These are phyloP conservation scores for Ophion ellenae DNA, from an alignment of 2,888 invertebrate species.

Conservation along the genomic window DNA sequence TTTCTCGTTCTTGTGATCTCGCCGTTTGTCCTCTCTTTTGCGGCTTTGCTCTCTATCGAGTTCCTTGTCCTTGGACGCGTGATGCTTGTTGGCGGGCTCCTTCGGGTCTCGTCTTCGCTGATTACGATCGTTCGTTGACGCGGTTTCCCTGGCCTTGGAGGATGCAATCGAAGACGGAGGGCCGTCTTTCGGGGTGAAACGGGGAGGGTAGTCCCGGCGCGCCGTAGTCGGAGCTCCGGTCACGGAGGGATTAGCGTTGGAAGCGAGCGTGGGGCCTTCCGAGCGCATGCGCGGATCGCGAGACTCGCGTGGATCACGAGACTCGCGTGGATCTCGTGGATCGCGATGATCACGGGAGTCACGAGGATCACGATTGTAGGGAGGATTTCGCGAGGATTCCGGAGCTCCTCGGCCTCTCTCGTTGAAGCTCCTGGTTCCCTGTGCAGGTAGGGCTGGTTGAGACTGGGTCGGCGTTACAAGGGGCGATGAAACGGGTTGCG, in stretches of 20 bases:
- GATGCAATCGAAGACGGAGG: slow-evolving; percentile 8
- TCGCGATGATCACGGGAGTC: slow-evolving; percentile 42
- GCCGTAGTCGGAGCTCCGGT: slow-evolving; percentile 35
- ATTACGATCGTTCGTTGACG: slow-evolving; percentile 69
- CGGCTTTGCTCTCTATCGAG: slow-evolving; percentile 55
- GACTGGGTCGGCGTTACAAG: slow-evolving; percentile 7
- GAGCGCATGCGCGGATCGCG: slow-evolving; percentile 45
- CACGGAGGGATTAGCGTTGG: slow-evolving; percentile 33
- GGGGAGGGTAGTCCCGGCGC: slow-evolving; percentile 72
- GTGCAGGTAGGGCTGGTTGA: slow-evolving; percentile 1
- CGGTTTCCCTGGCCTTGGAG: slow-evolving; percentile 54
- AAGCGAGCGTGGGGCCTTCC: slow-evolving; percentile 23
- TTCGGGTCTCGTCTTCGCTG: slow-evolving; percentile 72
- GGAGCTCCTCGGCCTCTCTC: slow-evolving; percentile 68
- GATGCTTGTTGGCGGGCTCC: slow-evolving; percentile 48
- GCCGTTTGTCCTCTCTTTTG: slow-evolving; percentile 58
- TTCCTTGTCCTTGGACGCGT: slow-evolving; percentile 51
- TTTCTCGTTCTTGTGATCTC: slow-evolving; percentile 70
- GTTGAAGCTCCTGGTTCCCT: slow-evolving; percentile 55
- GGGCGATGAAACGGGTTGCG: slow-evolving; percentile 55
- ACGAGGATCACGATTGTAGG: slow-evolving; percentile 62
- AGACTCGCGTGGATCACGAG: slow-evolving; percentile 23
- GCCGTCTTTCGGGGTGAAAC: slow-evolving; percentile 72
- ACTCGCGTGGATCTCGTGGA: slow-evolving; percentile 25
- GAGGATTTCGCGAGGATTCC: slow-evolving; percentile 65